Conservation (phyloP, 2,888 invertebrate genomes). For the Aspidapion aeneum region DNA sequence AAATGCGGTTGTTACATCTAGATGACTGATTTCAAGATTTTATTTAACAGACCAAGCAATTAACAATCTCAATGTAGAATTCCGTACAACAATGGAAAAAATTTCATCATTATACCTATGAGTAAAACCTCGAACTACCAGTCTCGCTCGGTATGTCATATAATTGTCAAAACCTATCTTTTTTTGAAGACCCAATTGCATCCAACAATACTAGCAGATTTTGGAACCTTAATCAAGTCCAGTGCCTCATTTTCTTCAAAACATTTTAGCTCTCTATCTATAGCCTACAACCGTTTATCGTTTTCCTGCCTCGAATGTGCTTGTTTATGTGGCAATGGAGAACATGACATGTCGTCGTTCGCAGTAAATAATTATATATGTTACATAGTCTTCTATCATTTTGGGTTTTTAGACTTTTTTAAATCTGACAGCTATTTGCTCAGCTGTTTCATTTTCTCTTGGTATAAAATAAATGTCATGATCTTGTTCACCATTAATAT, state of each 20-base stretch:
- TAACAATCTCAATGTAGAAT: neutral
- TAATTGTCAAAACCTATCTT: neutral
- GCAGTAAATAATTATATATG: neutral
- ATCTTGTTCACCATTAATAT: neutral
- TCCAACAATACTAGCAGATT: neutral
- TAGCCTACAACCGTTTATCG: neutral
- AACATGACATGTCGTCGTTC: neutral
- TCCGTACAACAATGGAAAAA: neutral
- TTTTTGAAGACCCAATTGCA: neutral
- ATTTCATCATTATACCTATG: neutral
- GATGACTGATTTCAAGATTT: too few species aligned
- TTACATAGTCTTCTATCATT: neutral
- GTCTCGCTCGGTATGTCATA: neutral
- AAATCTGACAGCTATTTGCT: neutral
- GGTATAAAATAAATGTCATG: too few species aligned
- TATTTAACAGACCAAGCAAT: neutral
- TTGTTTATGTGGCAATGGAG: neutral
- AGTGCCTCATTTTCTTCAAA: neutral
- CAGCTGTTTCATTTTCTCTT: too few species aligned
- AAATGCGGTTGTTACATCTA: too few species aligned
- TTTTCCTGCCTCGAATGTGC: neutral
- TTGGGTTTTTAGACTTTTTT: neutral
- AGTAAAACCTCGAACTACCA: neutral
- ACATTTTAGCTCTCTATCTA: neutral
- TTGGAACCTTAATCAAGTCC: neutral